Base-by-base conservation (phyloP, 2,113 vertebrate genomes). In the Ictidomys tridecemlineatus region DNA sequence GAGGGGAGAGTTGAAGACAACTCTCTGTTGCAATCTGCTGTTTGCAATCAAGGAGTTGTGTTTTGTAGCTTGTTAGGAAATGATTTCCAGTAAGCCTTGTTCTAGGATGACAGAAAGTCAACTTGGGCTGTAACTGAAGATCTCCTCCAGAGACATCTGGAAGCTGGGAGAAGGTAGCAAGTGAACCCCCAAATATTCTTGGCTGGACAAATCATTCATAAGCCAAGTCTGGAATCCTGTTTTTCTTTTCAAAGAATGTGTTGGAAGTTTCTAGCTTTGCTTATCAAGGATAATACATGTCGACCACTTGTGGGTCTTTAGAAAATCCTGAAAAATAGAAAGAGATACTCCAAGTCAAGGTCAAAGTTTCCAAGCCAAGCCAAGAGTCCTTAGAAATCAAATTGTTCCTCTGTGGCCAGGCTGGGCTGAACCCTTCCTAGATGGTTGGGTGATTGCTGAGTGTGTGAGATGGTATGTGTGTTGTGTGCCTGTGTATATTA, bases 241-340 rank as follows among this genome's bases (percentile, higher is more conserved):
- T 96, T 93, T 97, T 72, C 56, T 89, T 78, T 92, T 74, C 58
- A 39, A 77, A 90, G 16, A 77, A 56, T 82, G 37, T 94, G 58
- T 65, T 86, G 70, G n/a, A 94, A 95, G 48, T 56, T 73, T 91
- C 72, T 53, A 88, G 58, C 73, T 94, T 91, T 89, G 73, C 39
- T 94, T 88, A 69, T 85, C 77, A 97, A 96, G 69, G 92, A 89
- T 18, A 86, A 58, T 82, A 93, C 94, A 70, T 89, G 56, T 77
- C 69, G 94, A 79, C 63, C 70, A 26, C 32, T 37, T 70, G 30
- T 82, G 37, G 83, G 42, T 58, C 28, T 95, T 91, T 67, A 91
- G 87, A 58, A 89, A 89, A 65, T 73, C 72, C 28, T 63, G 53
- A 92, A 89, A 84, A 97, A 80, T 56, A 69, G 96, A 97, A 56